Conservation (phyloP, 2,888 invertebrate species). For the Machimus rusticus region DNA sequence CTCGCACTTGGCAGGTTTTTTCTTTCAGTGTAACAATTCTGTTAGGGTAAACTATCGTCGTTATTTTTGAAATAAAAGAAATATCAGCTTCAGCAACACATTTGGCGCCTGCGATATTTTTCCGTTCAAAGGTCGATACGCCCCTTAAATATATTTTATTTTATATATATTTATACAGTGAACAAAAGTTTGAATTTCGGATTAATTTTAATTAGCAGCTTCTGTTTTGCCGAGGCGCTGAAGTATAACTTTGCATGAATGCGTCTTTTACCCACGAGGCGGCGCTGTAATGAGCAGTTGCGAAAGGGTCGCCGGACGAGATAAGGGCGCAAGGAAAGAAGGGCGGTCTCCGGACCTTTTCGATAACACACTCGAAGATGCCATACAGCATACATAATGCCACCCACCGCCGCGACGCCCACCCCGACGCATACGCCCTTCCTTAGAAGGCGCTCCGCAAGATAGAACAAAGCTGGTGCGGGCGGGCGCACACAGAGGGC, state of each 20-base stretch:
- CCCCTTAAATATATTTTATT: too few relatives aligned
- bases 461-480: slow-evolving; percentile 11
- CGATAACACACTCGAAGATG: slow-evolving; percentile 27
- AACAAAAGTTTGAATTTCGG: too few relatives aligned
- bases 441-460: not conserved
- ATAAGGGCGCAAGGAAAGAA: not conserved
- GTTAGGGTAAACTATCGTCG: too few relatives aligned
- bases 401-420: not conserved
- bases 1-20: too few relatives aligned
- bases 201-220: not conserved
- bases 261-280: not conserved
- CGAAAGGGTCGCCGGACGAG: not conserved
- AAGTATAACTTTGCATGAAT: not conserved
- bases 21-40: too few relatives aligned
- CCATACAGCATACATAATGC: slow-evolving; percentile 32
- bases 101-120: too few relatives aligned
- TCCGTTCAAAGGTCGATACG: too few relatives aligned
- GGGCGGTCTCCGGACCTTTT: not conserved
- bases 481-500: not conserved
- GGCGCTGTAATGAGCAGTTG: not conserved
- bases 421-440: not conserved
- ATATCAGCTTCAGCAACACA: too few relatives aligned
- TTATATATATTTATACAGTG: too few relatives aligned
- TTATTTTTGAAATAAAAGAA: too few relatives aligned
- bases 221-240: not conserved